Conservation (phyloP, 1,140 invertebrate genomes). For the Hyposmocoma kahamanoa region DNA sequence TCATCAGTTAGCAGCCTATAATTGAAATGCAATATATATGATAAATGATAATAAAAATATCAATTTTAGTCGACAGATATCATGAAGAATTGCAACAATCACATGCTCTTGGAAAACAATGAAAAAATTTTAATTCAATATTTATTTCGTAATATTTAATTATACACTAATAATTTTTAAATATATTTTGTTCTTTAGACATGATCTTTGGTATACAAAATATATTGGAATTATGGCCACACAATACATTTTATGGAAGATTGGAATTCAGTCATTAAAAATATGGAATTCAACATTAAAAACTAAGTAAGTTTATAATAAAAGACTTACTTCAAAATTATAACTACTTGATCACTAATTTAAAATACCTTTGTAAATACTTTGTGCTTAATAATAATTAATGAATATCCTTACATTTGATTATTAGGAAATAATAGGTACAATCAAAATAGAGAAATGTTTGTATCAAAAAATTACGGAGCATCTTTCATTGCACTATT, state of each 20-base stretch:
- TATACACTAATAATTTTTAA: slow-evolving; percentile 18
- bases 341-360: not conserved
- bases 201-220: slow-evolving; percentile 56
- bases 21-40: too few species aligned
- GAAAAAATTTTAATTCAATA: too few species aligned
- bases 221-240: slow-evolving; percentile 51
- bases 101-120: too few species aligned
- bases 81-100: too few species aligned
- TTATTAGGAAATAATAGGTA: too few species aligned
- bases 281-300: slow-evolving; percentile 5
- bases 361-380: not conserved
- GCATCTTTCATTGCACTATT: slow-evolving; percentile 1
- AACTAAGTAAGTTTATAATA: not conserved
- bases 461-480: not conserved
- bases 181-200: slow-evolving; percentile 51
- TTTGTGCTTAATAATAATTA: not conserved
- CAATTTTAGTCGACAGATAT: too few species aligned
- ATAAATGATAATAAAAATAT: too few species aligned
- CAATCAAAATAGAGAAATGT: too few species aligned
- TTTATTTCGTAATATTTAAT: not conserved
- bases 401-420: not conserved
- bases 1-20: too few species aligned
- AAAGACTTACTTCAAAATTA: not conserved
- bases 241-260: slow-evolving; percentile 38
- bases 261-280: slow-evolving; percentile 17